A percentile compares a stretch with the other conserved stretches of the same genome.
These are phyloP conservation scores for Philotrypesis tridentata DNA, from an alignment of 1,140 invertebrate species.

Conservation along the genomic window DNA sequence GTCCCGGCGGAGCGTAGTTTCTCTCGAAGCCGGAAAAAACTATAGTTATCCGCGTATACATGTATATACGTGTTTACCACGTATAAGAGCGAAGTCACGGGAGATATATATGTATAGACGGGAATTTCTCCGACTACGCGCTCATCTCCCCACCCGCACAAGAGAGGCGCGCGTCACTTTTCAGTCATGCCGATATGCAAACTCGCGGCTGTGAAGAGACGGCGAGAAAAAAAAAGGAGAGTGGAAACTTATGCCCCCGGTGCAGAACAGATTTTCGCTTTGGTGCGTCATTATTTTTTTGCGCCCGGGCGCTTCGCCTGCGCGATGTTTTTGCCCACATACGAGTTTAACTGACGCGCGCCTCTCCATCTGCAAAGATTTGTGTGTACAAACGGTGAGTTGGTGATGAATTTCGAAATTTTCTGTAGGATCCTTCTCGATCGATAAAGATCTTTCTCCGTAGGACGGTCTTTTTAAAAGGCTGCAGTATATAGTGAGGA, in stretches of 20 bases:
- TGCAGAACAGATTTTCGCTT: not conserved
- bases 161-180: not conserved
- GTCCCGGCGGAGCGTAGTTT: not conserved
- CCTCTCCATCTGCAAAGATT: no score
- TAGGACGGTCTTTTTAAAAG: no score
- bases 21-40: not conserved
- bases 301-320: no score
- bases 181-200: not conserved
- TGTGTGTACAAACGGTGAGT: no score
- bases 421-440: no score
- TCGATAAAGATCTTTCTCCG: no score
- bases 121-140: not conserved
- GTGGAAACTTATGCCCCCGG: not conserved
- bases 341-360: no score
- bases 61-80: not conserved
- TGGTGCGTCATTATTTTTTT: not conserved
- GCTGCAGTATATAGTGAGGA: no score
- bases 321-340: no score
- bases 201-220: not conserved
- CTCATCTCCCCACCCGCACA: not conserved
- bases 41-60: not conserved
- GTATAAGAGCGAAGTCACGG: not conserved
- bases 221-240: not conserved
- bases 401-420: no score
- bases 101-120: no score